Evolutionary conservation across 2,888 invertebrate genomes (phyloP).

Genomic region (Sturmia bella): DNA sequence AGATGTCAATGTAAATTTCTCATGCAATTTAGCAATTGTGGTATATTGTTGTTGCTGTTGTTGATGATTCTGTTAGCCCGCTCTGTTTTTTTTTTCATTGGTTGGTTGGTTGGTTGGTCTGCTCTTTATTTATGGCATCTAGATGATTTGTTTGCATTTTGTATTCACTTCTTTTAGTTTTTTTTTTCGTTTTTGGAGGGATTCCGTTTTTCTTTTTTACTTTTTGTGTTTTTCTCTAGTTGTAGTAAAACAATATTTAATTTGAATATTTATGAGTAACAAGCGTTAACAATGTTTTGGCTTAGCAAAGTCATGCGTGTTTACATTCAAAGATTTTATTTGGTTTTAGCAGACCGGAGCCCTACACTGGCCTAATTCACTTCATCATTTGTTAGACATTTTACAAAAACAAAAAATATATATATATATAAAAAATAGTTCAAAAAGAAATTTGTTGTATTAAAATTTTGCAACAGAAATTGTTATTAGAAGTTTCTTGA

Average conservation of each 20-base stretch:
- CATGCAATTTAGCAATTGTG: conserved; percentile 67
- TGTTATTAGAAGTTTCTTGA: too few species aligned
- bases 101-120: conserved; percentile 37
- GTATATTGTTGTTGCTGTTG: conserved; percentile 28
- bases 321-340: conserved; percentile 47
- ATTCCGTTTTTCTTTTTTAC: background rate
- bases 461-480: too few species aligned
- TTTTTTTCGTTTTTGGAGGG: conserved; percentile 33
- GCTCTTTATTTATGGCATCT: conserved; percentile 72
- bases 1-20: conserved; percentile 70
- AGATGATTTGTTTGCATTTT: conserved; percentile 71
- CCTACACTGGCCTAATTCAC: background rate
- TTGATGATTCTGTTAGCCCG: conserved; percentile 30
- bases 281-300: conserved; percentile 63
- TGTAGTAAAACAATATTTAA: conserved; percentile 67
- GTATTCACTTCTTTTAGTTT: conserved; percentile 50
- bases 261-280: conserved; percentile 71
- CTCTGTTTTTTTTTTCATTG: conserved; percentile 33
- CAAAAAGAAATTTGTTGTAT: too few species aligned
- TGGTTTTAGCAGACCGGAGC: background rate
- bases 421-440: too few species aligned
- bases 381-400: background rate
- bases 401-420: background rate
- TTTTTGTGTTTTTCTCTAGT: background rate
- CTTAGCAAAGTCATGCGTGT: conserved; percentile 64